Base-by-base conservation (phyloP, 2,113 vertebrate genomes). In the Aegithalos caudatus region DNA sequence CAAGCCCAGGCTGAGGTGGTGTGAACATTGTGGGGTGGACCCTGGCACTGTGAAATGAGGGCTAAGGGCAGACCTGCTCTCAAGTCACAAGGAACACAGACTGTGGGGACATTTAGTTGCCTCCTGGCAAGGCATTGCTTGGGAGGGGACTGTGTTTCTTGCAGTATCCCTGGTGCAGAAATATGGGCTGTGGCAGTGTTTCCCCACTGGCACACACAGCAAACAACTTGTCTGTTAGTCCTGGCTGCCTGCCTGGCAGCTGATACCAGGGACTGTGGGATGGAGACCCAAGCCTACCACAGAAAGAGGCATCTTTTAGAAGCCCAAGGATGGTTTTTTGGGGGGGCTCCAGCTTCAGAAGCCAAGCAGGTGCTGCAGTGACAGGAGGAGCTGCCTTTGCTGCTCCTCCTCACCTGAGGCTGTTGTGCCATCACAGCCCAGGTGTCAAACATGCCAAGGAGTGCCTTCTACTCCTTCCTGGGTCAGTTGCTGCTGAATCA, bases 121-220 rank as follows among this genome's bases (percentile, higher is more conserved):
- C 12, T 2, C 71, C 57, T 69, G 74, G 66, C 29, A 11, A 19
- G 62, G 23, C 48, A 8, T 5, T 60, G 66, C 35, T 74, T 25
- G 56, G 66, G 83, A 61, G 57, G 45, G 45, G 35, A 21, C 7
- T 28, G 50, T 29, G 2, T 29, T 72, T 40, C 53, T 72, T 57
- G 48, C 71, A 77, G 56, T 37, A 73, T 48, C 31, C 31, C 18
- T 48, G 0, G 23, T 48, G 50, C 69, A 42, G 83, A 70, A 28
- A 6, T 5, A 0, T 1, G 50, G 62, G 27, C 82, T 65, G 53
- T 66, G 62, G 53, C 14, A 20, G 6, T 15, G 10, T 65, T 82
- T 85, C 42, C 45, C 53, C 80, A 14, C 45, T 0, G 0, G 31
- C 57, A 61, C 64, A 40, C 0, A 0, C 25, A 61, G 71, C 81